Conservation (phyloP, 2,888 invertebrate species). For the Silvanus unidentatus region DNA sequence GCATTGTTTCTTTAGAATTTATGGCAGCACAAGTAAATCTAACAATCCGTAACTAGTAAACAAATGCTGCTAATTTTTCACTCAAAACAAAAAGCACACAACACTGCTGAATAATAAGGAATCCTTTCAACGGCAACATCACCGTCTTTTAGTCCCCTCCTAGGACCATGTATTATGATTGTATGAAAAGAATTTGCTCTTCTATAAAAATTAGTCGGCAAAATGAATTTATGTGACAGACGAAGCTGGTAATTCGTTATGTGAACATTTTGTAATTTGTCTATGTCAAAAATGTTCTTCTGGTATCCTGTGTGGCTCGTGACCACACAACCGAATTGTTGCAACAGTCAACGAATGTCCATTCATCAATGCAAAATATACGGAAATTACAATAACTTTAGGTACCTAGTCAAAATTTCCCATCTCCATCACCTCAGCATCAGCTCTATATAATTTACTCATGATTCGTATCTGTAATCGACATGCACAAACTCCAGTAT, state of each 20-base stretch:
- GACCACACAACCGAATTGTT: slow-evolving; percentile 12
- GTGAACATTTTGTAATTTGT: slow-evolving; percentile 20
- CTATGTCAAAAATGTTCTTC: slow-evolving; percentile 15
- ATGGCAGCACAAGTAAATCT: background rate
- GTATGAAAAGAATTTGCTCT: too few species aligned
- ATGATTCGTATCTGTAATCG: too few species aligned
- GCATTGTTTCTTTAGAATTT: too few species aligned
- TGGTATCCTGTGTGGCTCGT: slow-evolving; percentile 13
- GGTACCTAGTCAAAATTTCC: too few species aligned
- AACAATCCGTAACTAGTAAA: slow-evolving; percentile 1
- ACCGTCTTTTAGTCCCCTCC: too few species aligned
- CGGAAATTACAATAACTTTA: slow-evolving; percentile 1
- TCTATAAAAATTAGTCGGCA: slow-evolving; percentile 19
- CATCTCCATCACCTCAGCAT: too few species aligned
- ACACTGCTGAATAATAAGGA: slow-evolving; percentile 1
- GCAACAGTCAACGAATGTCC: background rate
- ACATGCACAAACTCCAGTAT: too few species aligned
- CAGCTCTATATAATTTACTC: too few species aligned
- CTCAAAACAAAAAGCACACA: background rate
- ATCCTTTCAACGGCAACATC: too few species aligned
- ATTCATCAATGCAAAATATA: slow-evolving; percentile 6
- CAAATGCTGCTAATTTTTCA: slow-evolving; percentile 1
- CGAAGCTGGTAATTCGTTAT: slow-evolving; percentile 12
- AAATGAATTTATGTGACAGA: slow-evolving; percentile 17
- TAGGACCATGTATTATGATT: too few species aligned